phyloP scores from a whole-genome alignment of 53 echinoderm and acorn worm species.

The Echinarachnius parma region DNA sequence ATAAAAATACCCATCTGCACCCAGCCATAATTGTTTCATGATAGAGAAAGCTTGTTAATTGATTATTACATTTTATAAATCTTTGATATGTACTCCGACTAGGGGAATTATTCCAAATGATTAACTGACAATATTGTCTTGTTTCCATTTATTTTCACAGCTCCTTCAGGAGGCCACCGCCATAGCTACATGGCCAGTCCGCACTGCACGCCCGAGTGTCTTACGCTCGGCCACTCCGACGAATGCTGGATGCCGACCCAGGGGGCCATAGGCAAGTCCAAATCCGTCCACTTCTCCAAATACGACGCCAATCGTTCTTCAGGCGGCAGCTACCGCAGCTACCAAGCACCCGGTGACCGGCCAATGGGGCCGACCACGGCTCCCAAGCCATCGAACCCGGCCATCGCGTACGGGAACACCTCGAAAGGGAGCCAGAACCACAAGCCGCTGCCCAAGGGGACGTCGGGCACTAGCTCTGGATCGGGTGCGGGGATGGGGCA shows the following conservation, averaged over 20 bases:
- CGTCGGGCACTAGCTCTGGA: not conserved
- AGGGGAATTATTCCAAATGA: not conserved
- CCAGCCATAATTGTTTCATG: no score
- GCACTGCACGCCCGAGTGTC: constrained; percentile 85
- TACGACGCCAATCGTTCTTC: constrained; percentile 28
- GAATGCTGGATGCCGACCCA: constrained; percentile 74
- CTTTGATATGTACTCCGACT: no score
- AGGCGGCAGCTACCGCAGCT: constrained; percentile 51
- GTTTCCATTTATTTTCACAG: no score
- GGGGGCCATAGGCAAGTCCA: constrained; percentile 12
- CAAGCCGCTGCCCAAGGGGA: constrained; percentile 28
- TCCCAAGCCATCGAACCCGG: constrained; percentile 38
- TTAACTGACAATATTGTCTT: no score
- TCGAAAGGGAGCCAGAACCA: constrained; percentile 26
- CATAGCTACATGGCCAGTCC: constrained; percentile 77
- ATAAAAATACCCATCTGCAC: no score
- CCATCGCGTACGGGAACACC: constrained; percentile 32
- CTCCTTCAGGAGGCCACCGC: constrained; percentile 42
- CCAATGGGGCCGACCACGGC: constrained; percentile 28
- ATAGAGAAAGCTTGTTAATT: no score
- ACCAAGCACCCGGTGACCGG: constrained; percentile 17
- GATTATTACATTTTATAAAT: no score
- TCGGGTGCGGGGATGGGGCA: not conserved
- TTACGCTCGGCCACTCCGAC: constrained; percentile 83
- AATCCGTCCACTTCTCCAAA: constrained; percentile 41